A percentile compares a stretch with the other conserved stretches of the same genome.
phyloP scores from a whole-genome alignment of 2,888 invertebrate genomes.

The Fissipunctia ypsillon region DNA sequence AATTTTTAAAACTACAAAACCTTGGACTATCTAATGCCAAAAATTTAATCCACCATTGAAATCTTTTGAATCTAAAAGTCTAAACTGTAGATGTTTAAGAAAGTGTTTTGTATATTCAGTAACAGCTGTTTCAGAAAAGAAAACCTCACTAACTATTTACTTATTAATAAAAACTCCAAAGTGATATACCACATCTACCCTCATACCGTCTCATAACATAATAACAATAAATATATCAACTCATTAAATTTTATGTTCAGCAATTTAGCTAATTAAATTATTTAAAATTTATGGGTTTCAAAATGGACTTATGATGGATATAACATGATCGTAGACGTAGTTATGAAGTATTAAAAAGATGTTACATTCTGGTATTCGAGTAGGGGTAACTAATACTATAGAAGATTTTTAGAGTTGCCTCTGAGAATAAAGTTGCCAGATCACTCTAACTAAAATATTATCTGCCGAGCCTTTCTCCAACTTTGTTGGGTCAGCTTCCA shows the following conservation, averaged over 20 bases:
- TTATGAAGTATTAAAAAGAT: slow-evolving; percentile 43
- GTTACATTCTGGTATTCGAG: slow-evolving; percentile 10
- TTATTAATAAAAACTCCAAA: slow-evolving; percentile 8
- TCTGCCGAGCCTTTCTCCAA: background rate
- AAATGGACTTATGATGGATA: slow-evolving; percentile 48
- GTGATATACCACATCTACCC: background rate
- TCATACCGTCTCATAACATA: slow-evolving; percentile 23
- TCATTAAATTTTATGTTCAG: slow-evolving; percentile 61
- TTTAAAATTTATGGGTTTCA: slow-evolving; percentile 51
- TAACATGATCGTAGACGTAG: slow-evolving; percentile 20
- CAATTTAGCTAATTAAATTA: slow-evolving; percentile 63
- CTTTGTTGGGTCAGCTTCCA: background rate
- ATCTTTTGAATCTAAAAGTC: no score
- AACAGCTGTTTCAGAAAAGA: background rate
- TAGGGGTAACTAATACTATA: background rate
- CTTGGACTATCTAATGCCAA: background rate
- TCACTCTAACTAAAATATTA: background rate
- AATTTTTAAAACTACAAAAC: background rate
- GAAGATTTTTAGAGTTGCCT: background rate
- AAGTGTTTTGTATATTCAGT: background rate
- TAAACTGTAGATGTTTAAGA: background rate
- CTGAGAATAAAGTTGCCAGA: background rate
- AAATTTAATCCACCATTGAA: background rate
- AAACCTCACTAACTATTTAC: background rate
- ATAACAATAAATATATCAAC: slow-evolving; percentile 66